Evolutionary conservation across 2,113 vertebrate species (phyloP).

Genomic region (Rhinolophus ferrumequinum): DNA sequence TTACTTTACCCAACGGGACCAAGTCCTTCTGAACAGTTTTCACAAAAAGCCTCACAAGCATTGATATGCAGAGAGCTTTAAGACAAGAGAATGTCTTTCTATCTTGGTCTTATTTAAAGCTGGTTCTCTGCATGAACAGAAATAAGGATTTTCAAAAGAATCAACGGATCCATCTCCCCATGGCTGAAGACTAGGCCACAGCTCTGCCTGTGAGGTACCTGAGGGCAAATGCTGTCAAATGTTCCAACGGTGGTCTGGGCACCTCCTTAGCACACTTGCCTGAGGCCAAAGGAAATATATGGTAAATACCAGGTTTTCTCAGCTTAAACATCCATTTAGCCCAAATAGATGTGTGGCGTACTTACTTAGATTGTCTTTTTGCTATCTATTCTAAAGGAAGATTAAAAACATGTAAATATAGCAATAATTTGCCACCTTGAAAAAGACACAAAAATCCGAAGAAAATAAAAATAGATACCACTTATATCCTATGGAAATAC

Average conservation of each 20-base stretch:
- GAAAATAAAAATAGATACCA: constrained; percentile 44
- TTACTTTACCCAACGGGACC: background rate
- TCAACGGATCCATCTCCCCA: background rate
- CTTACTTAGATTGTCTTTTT: constrained; percentile 32
- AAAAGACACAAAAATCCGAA: constrained; percentile 34
- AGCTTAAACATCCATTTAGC: background rate
- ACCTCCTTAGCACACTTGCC: background rate
- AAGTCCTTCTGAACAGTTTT: background rate
- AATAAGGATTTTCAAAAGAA: background rate
- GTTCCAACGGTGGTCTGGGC: background rate
- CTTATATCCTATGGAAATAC: background rate
- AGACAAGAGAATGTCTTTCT: background rate
- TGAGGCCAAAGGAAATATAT: constrained; percentile 1
- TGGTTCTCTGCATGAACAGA: background rate
- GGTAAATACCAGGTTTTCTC: background rate
- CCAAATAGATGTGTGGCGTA: constrained; percentile 15
- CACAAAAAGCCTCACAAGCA: background rate
- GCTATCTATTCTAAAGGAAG: constrained; percentile 25
- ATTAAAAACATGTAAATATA: constrained; percentile 43
- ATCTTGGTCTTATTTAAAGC: background rate
- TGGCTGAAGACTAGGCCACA: background rate
- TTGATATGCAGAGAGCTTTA: background rate
- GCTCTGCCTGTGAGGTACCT: background rate
- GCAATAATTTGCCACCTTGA: constrained; percentile 39
- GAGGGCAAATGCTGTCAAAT: background rate